Evolutionary conservation across 64 coral and sea anemone genomes (phyloP), one percentile per base, ranked within the genome.

Genomic region (Montipora cactus): DNA sequence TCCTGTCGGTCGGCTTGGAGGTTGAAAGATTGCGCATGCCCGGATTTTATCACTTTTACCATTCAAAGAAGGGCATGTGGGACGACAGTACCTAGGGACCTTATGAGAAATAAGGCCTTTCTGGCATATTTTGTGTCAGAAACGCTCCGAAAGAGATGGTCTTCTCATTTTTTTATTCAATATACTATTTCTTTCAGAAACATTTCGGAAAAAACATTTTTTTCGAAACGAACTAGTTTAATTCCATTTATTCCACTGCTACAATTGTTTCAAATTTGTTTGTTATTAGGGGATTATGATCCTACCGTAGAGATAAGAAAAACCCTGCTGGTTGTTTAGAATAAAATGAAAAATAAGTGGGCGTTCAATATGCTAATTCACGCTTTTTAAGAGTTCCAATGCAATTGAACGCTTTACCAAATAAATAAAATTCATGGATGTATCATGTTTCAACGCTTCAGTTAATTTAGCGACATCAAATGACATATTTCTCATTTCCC

Each of bases 11-110:
- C 6, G 95, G 95, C 0, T 77, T 93, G 49, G 95, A 96, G 70
- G 84, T 96, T 67, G 95, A 96, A n/a, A 88, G 90, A 28, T 47
- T 93, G 16, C 83, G 90, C 59, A 75, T 96, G 87, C 79, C 95
- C 37, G 95, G 91, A 18, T 96, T 96, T 86, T 96, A 96, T 87
- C 95, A 96, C 80, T 96, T 96, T 25, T 89, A 93, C 59, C 95
- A 96, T 49, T 53, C 84, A 18, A 93, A 90, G 76, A 71, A 67
- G 47, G 91, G 91, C 70, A 96, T 96, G 95, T 96, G 95, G 95
- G 80, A 96, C 69, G 84, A 93, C 18, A 61, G 28, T 23, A 37
- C 11, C 13, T 76, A 66, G 76, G 2, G 45, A 45, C 9, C 7
- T 3, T 14, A 47, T 13, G 25, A 46, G 10, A 76, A 67, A 67